Evolutionary conservation across 2,113 vertebrate species (phyloP).

Genomic region (Xenus cinereus): DNA sequence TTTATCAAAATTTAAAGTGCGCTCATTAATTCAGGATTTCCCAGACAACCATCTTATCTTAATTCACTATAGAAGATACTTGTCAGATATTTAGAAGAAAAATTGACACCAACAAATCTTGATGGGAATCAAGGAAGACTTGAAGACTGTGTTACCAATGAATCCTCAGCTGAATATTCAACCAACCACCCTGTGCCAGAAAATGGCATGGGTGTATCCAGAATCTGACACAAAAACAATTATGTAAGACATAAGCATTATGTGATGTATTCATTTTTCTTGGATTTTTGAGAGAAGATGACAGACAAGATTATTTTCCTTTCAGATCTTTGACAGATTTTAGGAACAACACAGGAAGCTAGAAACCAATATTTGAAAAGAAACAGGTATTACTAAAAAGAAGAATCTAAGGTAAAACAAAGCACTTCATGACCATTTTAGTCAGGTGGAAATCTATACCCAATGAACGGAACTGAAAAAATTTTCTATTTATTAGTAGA

Average conservation of each 20-base stretch:
- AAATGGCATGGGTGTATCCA: not conserved
- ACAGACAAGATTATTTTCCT: constrained; percentile 4
- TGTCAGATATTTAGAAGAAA: not conserved
- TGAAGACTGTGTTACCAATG: not conserved
- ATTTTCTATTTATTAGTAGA: not conserved
- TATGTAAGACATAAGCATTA: not conserved
- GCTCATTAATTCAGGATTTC: not conserved
- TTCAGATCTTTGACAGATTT: not conserved
- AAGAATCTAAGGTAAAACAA: not conserved
- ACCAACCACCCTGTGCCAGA: not conserved
- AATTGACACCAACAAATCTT: not conserved
- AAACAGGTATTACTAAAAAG: not conserved
- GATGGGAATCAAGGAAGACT: not conserved
- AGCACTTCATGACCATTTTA: not conserved
- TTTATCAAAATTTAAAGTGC: not conserved
- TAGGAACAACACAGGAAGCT: not conserved
- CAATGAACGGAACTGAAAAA: not conserved
- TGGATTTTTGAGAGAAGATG: not conserved
- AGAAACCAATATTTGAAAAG: not conserved
- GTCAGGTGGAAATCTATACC: not conserved
- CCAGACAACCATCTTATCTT: not conserved
- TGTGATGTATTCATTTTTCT: constrained; percentile 4
- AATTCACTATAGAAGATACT: not conserved
- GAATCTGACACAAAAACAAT: not conserved
- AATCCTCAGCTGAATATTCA: not conserved